Percentiles rank a stretch among this genome's conserved stretches.
These are phyloP conservation scores for Balaenoptera acutorostrata DNA, from an alignment of 2,113 vertebrate genomes.

Conservation along the genomic window DNA sequence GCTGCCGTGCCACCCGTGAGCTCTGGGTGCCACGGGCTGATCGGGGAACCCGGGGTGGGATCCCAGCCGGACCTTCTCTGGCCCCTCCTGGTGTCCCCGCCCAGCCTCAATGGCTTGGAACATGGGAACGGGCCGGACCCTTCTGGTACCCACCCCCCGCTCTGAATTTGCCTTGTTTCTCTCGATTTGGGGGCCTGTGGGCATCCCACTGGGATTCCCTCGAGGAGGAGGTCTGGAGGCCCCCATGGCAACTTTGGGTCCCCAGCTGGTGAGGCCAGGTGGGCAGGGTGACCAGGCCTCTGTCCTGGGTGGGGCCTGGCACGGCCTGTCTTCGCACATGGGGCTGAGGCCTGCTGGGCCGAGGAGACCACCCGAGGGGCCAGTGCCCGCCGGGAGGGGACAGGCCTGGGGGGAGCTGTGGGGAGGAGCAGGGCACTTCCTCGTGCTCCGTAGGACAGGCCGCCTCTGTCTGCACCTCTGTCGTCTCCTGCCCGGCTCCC, in stretches of 20 bases:
- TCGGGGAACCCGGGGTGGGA: accelerated
- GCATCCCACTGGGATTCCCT: background rate
- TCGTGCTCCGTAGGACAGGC: accelerated
- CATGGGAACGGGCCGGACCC: background rate
- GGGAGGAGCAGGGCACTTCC: background rate
- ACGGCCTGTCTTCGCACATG: accelerated
- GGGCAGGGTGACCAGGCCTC: background rate
- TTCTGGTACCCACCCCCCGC: background rate
- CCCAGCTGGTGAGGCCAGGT: background rate
- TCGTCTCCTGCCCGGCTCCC: no score
- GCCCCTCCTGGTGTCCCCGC: background rate
- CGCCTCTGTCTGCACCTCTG: background rate
- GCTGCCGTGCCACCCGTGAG: no score
- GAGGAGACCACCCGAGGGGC: background rate
- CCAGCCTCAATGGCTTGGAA: background rate
- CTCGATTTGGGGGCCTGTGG: background rate
- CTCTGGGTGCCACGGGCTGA: background rate
- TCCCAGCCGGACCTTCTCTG: background rate
- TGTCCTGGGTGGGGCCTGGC: background rate
- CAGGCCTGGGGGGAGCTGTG: background rate
- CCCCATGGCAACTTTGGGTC: accelerated
- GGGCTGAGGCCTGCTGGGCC: background rate
- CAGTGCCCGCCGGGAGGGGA: background rate
- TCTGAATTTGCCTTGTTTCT: background rate
- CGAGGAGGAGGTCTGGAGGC: background rate